phyloP scores from a whole-genome alignment of 2,113 vertebrate species.

The Blennius ocellaris region DNA sequence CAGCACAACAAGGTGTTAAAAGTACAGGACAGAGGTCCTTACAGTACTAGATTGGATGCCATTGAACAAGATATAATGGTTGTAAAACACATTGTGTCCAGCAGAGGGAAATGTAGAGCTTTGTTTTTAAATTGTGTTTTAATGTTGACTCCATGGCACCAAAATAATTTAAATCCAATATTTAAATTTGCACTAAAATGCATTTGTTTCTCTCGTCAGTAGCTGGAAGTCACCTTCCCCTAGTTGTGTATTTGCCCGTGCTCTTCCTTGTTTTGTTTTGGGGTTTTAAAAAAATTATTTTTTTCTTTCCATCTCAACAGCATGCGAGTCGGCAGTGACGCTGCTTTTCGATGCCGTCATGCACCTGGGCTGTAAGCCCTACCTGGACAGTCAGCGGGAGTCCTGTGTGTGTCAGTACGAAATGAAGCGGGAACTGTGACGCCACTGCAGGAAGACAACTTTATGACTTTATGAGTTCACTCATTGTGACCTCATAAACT shows the following conservation, averaged over 20 bases:
- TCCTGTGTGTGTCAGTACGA: slow-evolving; percentile 91
- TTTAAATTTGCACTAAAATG: background rate
- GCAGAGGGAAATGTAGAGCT: slow-evolving; percentile 28
- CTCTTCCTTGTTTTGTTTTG: background rate
- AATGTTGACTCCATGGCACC: no score
- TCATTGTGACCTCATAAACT: background rate
- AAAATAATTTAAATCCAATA: background rate
- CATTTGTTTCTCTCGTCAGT: background rate
- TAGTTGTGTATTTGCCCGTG: background rate
- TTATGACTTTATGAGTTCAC: no score
- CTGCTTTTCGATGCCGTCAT: slow-evolving; percentile 94
- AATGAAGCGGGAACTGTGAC: slow-evolving; percentile 90
- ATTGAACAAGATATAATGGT: no score
- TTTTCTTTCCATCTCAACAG: slow-evolving; percentile 72
- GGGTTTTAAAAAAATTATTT: no score
- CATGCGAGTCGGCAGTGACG: slow-evolving; percentile 92
- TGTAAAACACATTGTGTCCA: slow-evolving; percentile 30
- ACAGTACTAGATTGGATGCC: no score
- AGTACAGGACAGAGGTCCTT: no score
- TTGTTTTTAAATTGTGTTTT: background rate
- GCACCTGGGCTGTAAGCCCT: slow-evolving; percentile 96
- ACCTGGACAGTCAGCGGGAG: slow-evolving; percentile 94
- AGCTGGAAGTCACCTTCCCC: background rate
- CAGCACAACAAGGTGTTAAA: no score
- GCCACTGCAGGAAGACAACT: background rate